A percentile compares a stretch with the other conserved stretches of the same genome.
phyloP scores from a whole-genome alignment of 2,888 invertebrate species.

The Heliconius sara region DNA sequence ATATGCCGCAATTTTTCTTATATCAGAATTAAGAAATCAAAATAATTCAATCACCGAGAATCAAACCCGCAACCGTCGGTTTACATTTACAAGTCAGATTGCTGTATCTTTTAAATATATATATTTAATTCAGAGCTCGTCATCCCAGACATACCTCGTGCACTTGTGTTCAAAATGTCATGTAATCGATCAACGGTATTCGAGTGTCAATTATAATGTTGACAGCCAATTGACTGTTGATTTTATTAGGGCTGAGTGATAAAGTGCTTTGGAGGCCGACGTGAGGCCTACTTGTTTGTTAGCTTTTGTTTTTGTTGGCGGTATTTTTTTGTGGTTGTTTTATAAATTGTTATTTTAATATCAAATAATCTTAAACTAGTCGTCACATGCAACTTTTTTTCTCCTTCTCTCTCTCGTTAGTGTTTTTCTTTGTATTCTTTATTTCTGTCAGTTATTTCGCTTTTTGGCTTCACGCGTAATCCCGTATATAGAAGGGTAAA shows the following conservation, averaged over 20 bases:
- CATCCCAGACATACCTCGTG: background rate
- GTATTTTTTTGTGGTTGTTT: background rate
- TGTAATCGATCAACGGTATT: conserved; percentile 22
- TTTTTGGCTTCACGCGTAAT: no score
- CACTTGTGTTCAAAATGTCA: conserved; percentile 15
- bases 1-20: background rate
- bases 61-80: background rate
- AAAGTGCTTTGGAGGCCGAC: conserved; percentile 9
- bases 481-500: no score
- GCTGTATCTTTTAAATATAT: background rate
- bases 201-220: conserved; percentile 31
- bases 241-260: conserved; percentile 21
- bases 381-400: background rate
- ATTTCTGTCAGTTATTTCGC: no score
- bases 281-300: background rate
- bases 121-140: background rate
- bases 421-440: no score
- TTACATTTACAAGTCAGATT: background rate
- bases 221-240: conserved; percentile 19
- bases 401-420: no score
- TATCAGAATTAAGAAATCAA: background rate
- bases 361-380: background rate
- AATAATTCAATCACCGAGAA: background rate
- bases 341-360: background rate
- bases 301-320: background rate